Evolutionary conservation across 2,113 vertebrate genomes (phyloP), one percentile per base, ranked within the genome.

Genomic region (Tachysurus fulvidraco): DNA sequence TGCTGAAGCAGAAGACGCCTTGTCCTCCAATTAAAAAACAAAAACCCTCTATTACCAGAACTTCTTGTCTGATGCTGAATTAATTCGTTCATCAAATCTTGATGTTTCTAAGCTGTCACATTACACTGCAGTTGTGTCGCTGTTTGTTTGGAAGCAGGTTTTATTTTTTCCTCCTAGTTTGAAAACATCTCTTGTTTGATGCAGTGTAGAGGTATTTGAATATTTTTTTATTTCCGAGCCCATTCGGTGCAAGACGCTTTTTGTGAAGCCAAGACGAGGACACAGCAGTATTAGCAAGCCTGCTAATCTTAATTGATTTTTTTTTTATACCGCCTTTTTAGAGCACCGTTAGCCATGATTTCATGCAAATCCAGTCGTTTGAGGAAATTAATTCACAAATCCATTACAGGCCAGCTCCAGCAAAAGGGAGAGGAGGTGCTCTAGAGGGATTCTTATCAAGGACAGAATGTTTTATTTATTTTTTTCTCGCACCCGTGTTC

Each of bases 321-420:
- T 74, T 74, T 59, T 77, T 87, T 87, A 83, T 67, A 54, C 71
- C 5, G 10, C 78, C 30, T 60, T 28, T 86, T 87, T 57, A n/a
- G 81, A 76, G 69, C 80, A 82, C 79, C 59, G 81, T 83, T 73
- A 80, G 30, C 60, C 67, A 30, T 36, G 54, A 78, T 64, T 87
- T 80, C 71, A 84, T 85, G 85, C 83, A 85, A 87, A 89, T 87
- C 78, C 83, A 73, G 54, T 59, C 81, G 85, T 86, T 88, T 90
- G 83, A 83, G 83, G 54, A 86, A 86, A 90, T 81, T 73, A 90
- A 88, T 86, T 86, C 67, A 46, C 74, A 84, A 88, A 76, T 84
- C 84, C 83, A 54, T 84, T 84, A 73, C 21, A 62, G 80, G 36
- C 50, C 41, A 30, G 76, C 85, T 85, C 36, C 44, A 80, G 55